These are phyloP conservation scores for Tautogolabrus adspersus DNA, from an alignment of 2,113 vertebrate species.

Conservation along the genomic window DNA sequence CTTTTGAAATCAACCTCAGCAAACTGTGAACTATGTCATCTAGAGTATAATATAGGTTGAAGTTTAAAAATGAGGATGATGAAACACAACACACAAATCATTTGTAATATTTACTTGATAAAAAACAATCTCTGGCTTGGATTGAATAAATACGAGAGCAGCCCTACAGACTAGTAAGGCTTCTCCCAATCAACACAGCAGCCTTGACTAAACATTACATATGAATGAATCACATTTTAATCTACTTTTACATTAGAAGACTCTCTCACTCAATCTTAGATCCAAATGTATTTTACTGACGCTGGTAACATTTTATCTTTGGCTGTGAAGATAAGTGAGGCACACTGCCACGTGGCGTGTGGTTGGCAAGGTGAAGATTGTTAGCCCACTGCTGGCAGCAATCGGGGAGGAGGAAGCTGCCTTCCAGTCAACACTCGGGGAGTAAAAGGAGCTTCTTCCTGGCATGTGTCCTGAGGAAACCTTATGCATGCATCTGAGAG, in stretches of 20 bases:
- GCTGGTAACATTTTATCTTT: constrained; percentile 10
- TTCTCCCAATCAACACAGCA: neutral
- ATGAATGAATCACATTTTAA: neutral
- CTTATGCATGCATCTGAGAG: neutral
- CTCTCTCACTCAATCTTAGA: neutral
- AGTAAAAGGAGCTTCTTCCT: neutral
- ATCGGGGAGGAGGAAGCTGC: neutral
- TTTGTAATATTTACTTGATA: neutral
- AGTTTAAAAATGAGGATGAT: neutral
- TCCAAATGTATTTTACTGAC: neutral
- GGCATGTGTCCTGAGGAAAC: constrained; percentile 6
- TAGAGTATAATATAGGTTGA: constrained; percentile 8
- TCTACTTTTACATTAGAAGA: neutral
- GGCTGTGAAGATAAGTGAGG: constrained; percentile 23
- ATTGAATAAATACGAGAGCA: neutral
- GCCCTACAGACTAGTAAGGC: neutral
- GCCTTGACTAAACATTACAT: neutral
- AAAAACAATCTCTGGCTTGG: neutral
- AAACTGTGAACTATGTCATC: neutral
- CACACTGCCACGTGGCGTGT: constrained; percentile 30
- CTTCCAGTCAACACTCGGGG: constrained; percentile 28
- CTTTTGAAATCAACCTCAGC: neutral
- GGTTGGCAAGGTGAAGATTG: constrained; percentile 29
- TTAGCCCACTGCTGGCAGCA: constrained; percentile 34
- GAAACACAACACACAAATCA: neutral